These are phyloP conservation scores for Lycaena phlaeas DNA, from an alignment of 2,888 invertebrate species.

Conservation along the genomic window DNA sequence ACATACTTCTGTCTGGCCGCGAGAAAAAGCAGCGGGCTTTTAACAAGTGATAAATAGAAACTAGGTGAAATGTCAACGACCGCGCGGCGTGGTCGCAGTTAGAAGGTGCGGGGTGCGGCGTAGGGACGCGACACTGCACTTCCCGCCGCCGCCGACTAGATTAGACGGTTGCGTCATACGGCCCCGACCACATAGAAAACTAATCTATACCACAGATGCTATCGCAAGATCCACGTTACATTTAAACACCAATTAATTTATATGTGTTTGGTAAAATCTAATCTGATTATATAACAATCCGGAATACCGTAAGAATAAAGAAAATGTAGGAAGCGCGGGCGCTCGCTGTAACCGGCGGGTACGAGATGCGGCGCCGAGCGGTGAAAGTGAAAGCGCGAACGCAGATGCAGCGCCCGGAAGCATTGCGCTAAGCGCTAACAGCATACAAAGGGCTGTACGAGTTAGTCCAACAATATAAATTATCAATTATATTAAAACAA, in stretches of 20 bases:
- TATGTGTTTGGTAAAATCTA: neutral
- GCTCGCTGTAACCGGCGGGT: conserved; percentile 35
- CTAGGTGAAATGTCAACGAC: conserved; percentile 72
- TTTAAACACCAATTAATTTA: neutral
- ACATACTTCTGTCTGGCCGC: conserved; percentile 28
- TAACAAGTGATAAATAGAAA: conserved; percentile 64
- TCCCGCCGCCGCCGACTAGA: conserved; percentile 71
- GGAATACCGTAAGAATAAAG: conserved; percentile 35
- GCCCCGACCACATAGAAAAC: conserved; percentile 39
- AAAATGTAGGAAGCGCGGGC: conserved; percentile 48
- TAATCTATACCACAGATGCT: conserved; percentile 32
- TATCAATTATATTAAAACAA: conserved; percentile 5
- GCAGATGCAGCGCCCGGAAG: conserved; percentile 68
- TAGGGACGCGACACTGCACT: conserved; percentile 73
- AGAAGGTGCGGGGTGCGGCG: conserved; percentile 56
- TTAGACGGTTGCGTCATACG: conserved; percentile 69
- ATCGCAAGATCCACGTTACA: neutral
- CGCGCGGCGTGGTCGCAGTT: conserved; percentile 58
- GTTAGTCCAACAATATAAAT: conserved; percentile 16
- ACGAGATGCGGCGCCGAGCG: conserved; percentile 49
- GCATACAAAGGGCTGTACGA: conserved; percentile 38
- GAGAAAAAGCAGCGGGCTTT: conserved; percentile 53
- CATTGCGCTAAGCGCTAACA: conserved; percentile 30
- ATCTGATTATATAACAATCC: conserved; percentile 33
- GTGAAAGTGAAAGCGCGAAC: conserved; percentile 70